Base-by-base conservation (phyloP, 2,113 vertebrate species). In the Rhinoderma darwinii region DNA sequence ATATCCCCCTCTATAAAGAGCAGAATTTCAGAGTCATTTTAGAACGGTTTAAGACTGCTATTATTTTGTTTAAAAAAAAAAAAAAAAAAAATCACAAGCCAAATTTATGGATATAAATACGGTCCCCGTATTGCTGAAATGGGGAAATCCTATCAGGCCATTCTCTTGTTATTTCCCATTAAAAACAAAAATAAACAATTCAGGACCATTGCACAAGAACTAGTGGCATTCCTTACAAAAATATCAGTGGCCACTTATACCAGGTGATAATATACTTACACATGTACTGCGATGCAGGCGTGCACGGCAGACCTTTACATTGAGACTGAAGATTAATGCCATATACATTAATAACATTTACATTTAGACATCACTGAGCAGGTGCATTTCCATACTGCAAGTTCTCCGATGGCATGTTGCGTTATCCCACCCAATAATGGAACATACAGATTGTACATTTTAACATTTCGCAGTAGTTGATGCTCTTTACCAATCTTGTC, bases 221-320 rank as follows among this genome's bases (percentile, higher is more conserved):
- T 54, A 54, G 75, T 78, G 75, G 75, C 27, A 22, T 78, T 51
- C 17, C n/a, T 78, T 35, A 78, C 27, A 78, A 51, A 78, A 78
- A 54, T 78, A 54, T 20, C 3, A 35, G 50, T 35, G 75, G 75
- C 12, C 75, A 51, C 41, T 76, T 76, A 15, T 30, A 30, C 73
- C 14, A 14, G 14, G 12, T 27, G 39, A 43, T 66, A 39, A 44
- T 43, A 43, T 77, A 22, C 27, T 78, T 54, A 37, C 27, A 51
- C 18, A 17, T 32, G 47, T 51, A 78, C 27, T 22, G 75, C 30
- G 10, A 30, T 51, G 75, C 50, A n/a, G 47, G 18, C 75, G 54
- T 77, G 74, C 44, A 30, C 20, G 44, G 39, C 43, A 51, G 41
- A 20, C 22, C 30, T 30, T 78, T 50, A 78, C 74, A 77, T n/a